Base-by-base conservation (phyloP, 1,140 invertebrate genomes). In the Wiebesia pumilae region DNA sequence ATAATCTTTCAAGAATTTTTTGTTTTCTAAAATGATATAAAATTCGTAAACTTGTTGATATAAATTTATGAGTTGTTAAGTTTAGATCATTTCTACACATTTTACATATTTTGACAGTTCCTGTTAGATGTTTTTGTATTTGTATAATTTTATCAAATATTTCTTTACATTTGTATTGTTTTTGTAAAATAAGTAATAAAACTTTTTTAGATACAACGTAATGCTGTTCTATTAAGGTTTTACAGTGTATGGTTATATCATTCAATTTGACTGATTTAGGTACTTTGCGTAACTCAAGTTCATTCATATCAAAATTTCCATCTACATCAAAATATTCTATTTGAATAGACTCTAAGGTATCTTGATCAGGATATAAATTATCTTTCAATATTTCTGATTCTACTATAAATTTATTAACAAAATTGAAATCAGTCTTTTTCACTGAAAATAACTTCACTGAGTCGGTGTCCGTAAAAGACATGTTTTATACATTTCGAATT, bases 201-300 rank as follows among this genome's bases (percentile, higher is more conserved):
- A 99, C 97, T 93, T 98, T 97, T 88, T 97, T 98, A 0, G 97
- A 98, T 0, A 99, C 97, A 47, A 98, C 97, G 92, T 96, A 95
- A 84, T 97, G 95, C 90, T 98, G 97, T 80, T 95, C 95, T 84
- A 95, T 95, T 30, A 98, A 92, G 86, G 95, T 94, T 87, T 95
- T 95, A 87, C 96, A 95, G 86, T 96, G 95, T 51, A 94, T 92
- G 89, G 96, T 95, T 85, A 98, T 96, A 69, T 96, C 93, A 87
- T 96, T 95, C 54, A 95, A 95, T 86, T 97, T 95, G 33, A 97
- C 92, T 65, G 90, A 89, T 86, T 94, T 93, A 3, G 96, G 95
- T n/a, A 97, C 92, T 94, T 96, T 96, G 94, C 96, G 89, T 6
- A 97, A 90, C 91, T 97, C 96, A 91, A 96, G 96, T 85, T 95